Percentiles rank a stretch among this genome's conserved stretches.
Evolutionary conservation across 1,140 invertebrate genomes (phyloP).

Genomic region (Teleopsis dalmanni): DNA sequence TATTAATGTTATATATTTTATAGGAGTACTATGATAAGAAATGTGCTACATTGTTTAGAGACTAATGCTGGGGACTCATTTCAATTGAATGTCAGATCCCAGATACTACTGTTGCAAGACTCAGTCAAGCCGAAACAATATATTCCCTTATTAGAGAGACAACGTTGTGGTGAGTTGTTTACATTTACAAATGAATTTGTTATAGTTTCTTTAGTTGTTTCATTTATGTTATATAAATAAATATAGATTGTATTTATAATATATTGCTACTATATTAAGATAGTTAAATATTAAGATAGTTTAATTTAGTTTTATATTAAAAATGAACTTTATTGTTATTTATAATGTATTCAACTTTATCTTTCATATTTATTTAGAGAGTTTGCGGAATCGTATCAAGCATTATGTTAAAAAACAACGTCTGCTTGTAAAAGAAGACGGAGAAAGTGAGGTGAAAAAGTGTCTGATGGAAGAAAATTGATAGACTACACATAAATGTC

Average conservation of each 20-base stretch:
- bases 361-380: too few relatives aligned
- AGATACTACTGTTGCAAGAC: slow-evolving; percentile 57
- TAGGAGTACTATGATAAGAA: slow-evolving; percentile 66
- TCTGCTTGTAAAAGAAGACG: slow-evolving; percentile 18
- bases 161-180: slow-evolving; percentile 59
- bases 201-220: neutral
- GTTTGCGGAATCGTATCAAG: slow-evolving; percentile 64
- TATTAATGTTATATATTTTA: slow-evolving; percentile 5
- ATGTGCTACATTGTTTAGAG: slow-evolving; percentile 58
- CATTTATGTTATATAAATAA: neutral
- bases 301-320: too few relatives aligned
- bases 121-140: slow-evolving; percentile 62
- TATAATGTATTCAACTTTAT: too few relatives aligned
- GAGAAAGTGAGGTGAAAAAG: too few relatives aligned
- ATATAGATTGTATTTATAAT: neutral
- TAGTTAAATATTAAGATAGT: too few relatives aligned
- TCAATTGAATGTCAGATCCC: slow-evolving; percentile 34
- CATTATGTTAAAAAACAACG: slow-evolving; percentile 59
- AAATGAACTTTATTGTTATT: too few relatives aligned
- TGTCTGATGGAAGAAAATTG: too few relatives aligned
- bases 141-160: slow-evolving; percentile 63
- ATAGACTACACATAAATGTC: too few relatives aligned
- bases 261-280: too few relatives aligned
- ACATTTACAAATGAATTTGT: neutral
- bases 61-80: slow-evolving; percentile 16